Evolutionary conservation across 2,113 vertebrate genomes (phyloP), one percentile per base, ranked within the genome.

Genomic region (Crotophaga sulcirostris): DNA sequence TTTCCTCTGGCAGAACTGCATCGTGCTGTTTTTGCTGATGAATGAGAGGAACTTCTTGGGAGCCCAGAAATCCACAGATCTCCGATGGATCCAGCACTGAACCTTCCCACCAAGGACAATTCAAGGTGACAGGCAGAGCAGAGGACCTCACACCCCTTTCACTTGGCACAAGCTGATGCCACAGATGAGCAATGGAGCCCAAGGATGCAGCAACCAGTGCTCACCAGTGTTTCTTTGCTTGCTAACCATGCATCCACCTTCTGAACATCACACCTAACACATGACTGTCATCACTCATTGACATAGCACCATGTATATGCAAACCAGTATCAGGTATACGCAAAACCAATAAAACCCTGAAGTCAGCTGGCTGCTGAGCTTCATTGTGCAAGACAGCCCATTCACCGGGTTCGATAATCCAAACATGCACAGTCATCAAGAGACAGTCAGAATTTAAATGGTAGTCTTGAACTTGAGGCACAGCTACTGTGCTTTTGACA

Each of bases 101-200:
- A 59, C 19, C 34, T 67, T 93, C n/a, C 40, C 31, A 77, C 9
- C 29, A 69, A 72, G 38, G 25, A 42, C 26, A 75, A 67, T 9
- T 21, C 2, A 7, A 52, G 14, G 26, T 33, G 19, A 58, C 10
- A 59, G 23, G 51, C 0, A 2, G 79, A 69, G 51, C 3, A 1
- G 45, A 85, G 25, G 33, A 66, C 25, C 51, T 60, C 0, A 0
- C 19, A 54, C 26, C 34, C 19, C 51, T 67, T 73, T 36, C 54
- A 31, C 28, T 51, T 1, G 0, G 33, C 49, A 68, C 34, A 62
- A 74, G 42, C 47, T 68, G 40, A 89, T n/a, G 20, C 54, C 36
- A 36, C 26, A 76, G 44, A 64, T 7, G 0, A 3, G 28, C 4
- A 7, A 16, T 15, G 20, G n/a, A 80, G 36, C 36, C 44, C 15